Base-by-base conservation (phyloP, 1,140 invertebrate genomes). In the Thaumatotibia leucotreta region DNA sequence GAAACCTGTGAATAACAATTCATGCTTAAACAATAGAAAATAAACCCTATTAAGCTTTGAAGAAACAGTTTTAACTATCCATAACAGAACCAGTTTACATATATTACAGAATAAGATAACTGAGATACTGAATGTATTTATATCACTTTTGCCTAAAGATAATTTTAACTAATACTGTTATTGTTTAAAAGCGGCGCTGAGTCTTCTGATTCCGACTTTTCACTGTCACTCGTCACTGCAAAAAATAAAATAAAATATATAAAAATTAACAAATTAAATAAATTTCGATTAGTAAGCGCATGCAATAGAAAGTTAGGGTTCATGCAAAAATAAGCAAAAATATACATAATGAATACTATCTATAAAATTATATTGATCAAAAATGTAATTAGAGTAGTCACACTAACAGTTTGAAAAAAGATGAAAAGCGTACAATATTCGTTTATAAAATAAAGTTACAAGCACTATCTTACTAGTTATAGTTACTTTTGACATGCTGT, bases 151-250 rank as follows among this genome's bases (percentile, higher is more conserved):
- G 62, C 20, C 22, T 39, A 32, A 49, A 66, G 23, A 52, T 5
- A 54, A n/a, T n/a, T 58, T 71, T 61, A 80, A 70, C 71, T 79
- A 69, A 84, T 77, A 72, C 70, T 78, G 63, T 85, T 83, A 39
- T 87, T 82, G 64, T 85, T 82, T n/a, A 87, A 63, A 5, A 89
- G 68, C 0, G 86, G 85, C 32, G 76, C 76, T 0, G 72, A 45
- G 50, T 89, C 86, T 63, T 89, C 86, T 0, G 68, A 24, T 10
- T 89, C 86, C 0, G 83, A 86, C 35, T 75, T 80, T 27, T 88
- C 85, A 63, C 82, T 85, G 65, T 86, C 85, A 77, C 80, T 86
- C 70, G 77, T 64, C 75, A 73, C 86, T 89, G 83, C 8, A 84
- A 83, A 70, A 69, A 63, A 52, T 81, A 84, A 73, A 9, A 66